Conservation (phyloP, 2,113 vertebrate genomes). For the Eulemur macaco region DNA sequence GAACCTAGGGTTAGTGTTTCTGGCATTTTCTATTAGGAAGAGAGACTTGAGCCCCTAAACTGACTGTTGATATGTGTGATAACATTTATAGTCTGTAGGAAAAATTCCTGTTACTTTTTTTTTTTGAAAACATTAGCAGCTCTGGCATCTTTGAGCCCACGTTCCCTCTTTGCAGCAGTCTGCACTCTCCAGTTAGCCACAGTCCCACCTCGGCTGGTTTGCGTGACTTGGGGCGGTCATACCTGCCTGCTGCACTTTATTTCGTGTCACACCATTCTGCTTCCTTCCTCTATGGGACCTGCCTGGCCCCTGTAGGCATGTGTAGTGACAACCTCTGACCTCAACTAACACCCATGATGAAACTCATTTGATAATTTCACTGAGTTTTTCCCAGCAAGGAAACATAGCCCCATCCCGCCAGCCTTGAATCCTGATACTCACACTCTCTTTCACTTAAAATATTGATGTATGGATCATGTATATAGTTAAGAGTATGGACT, state of each 20-base stretch:
- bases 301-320: background rate
- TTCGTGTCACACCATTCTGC: background rate
- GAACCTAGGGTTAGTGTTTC: background rate
- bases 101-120: background rate
- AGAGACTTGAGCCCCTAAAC: background rate
- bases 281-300: background rate
- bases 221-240: background rate
- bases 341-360: background rate
- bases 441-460: background rate
- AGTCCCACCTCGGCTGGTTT: background rate
- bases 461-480: background rate
- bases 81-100: background rate
- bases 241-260: background rate
- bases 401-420: background rate
- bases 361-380: conserved; percentile 2
- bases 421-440: background rate
- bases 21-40: background rate
- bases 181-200: too few relatives aligned
- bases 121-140: background rate
- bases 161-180: background rate
- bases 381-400: background rate
- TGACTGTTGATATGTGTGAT: background rate
- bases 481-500: background rate
- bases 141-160: background rate
- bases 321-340: background rate